Base-by-base conservation (phyloP, 2,888 invertebrate genomes). In the Portevinia maculata region DNA sequence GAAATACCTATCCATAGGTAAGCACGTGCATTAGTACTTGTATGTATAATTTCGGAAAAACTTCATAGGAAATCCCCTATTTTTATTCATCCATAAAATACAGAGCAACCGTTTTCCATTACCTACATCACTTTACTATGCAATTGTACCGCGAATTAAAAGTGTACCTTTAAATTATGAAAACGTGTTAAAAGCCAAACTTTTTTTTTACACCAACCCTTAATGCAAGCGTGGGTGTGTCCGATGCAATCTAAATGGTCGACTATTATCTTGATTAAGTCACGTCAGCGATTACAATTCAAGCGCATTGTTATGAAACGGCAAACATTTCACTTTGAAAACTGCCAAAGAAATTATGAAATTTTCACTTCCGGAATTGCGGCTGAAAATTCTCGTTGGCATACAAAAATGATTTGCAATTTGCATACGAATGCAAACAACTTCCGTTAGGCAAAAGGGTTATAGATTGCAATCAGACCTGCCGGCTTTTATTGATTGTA, bases 231-330 rank as follows among this genome's bases (percentile, higher is more conserved):
- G 65, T 55, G 71, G 83, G 83, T 65, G 83, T 83, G 67, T 73
- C 78, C 50, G 76, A 78, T 83, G 71, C 67, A 64, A 83, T 78
- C 78, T 78, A 67, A 83, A 78, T 83, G 65, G 83, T 73, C 60
- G 44, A 15, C 64, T 34, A 34, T 55, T 67, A 83, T 78, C 78
- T 71, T 71, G 83, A 78, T 83, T 50, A 28, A 73, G 83, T 67
- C 83, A 83, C 83, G 83, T 78, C 71, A 83, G 13, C 64, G 17
- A 52, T 34, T 1, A 62, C 44, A 50, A 17, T 67, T 24, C 48
- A 55, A 73, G 65, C 65, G 78, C 83, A 78, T 78, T 83, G 76
- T 71, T 62, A 19, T 41, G 44, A 64, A 32, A 62, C 70, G 76
- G 13, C 67, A 83, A 78, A 76, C 83, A 67, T 62, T 76, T 71